Base-by-base conservation (phyloP, 2,113 vertebrate genomes). In the Brachypodius melanocephalos region DNA sequence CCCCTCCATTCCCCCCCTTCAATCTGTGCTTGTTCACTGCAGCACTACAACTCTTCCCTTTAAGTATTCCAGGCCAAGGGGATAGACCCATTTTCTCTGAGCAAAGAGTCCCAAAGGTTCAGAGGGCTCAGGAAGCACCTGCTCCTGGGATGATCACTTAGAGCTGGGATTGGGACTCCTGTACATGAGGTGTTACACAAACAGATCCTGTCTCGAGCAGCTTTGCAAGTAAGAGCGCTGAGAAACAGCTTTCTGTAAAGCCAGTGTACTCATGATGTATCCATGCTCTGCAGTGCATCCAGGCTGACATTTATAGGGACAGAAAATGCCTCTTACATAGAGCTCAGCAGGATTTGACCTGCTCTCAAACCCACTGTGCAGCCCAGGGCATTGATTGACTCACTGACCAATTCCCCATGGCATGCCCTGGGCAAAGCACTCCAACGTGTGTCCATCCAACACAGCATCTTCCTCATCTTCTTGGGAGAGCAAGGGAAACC, bases 361-460 rank as follows among this genome's bases (percentile, higher is more conserved):
- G 55, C 34, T 91, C 6, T 5, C 4, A 1, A 80, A 76, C 7
- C 25, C 10, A 17, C 43, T 13, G 38, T 46, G 18, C 45, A 42
- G 54, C 67, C 62, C 58, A 42, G 21, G 28, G 5, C 32, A 43
- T 18, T 29, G 42, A 26, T 1, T 79, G 5, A 61, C 24, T 52
- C 2, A 0, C n/a, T 67, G 24, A 13, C 34, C 1, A 0, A 14
- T 36, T 86, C 11, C 34, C 40, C 21, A 9, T 8, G 18, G 32
- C 48, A 46, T 2, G 0, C 7, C 28, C 17, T 25, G 32, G 32
- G 48, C 38, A 68, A 67, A 86, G 85, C 3, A 67, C 43, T 93
- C 9, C 2, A 34, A 17, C 19, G 24, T 3, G 0, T 8, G 25
- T 45, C 82, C 32, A 36, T 43, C n/a, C 46, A 32, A 16, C 42